Evolutionary conservation across 2,113 vertebrate genomes (phyloP), one percentile per base, ranked within the genome.

Genomic region (Argyrosomus japonicus): DNA sequence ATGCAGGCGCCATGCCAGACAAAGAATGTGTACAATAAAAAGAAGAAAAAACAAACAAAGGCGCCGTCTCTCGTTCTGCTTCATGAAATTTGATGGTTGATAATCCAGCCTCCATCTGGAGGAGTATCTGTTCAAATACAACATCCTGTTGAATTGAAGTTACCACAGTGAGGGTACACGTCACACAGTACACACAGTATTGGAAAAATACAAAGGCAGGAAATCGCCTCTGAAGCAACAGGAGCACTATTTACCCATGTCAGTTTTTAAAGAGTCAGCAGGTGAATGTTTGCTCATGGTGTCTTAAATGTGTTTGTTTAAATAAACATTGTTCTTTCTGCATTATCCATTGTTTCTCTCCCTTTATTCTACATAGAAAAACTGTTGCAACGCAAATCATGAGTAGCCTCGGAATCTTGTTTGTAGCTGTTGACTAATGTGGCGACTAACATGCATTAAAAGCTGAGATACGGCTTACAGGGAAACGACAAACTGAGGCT

Each of bases 121-220:
- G 50, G 32, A 40, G 36, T 23, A 27, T n/a, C 17, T n/a, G 56
- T 57, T 57, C 29, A 25, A 69, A 79, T 29, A n/a, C 40, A 58
- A 79, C 60, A 71, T 68, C 54, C 72, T 12, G 62, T 13, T 74
- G 27, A 81, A 53, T 76, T 61, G 19, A 76, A 72, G 32, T 47
- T 2, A 68, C 25, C 32, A 29, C 18, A 12, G 62, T 2, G 21
- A 69, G 57, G 70, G 61, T 18, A 48, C 60, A 45, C 14, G 19
- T 25, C 68, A 69, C 43, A 32, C 53, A 54, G 32, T 51, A 58
- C 65, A 57, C 17, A 14, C 5, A 23, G 56, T 0, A 11, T 5
- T 25, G 53, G 18, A 45, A 69, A 65, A 67, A 2, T 51, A 75
- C 56, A 72, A 12, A 40, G 23, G 7, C 48, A 71, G 81, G 48